Evolutionary conservation across 1,140 invertebrate genomes (phyloP), one percentile per base, ranked within the genome.

Genomic region (Bathynomus jamesi): DNA sequence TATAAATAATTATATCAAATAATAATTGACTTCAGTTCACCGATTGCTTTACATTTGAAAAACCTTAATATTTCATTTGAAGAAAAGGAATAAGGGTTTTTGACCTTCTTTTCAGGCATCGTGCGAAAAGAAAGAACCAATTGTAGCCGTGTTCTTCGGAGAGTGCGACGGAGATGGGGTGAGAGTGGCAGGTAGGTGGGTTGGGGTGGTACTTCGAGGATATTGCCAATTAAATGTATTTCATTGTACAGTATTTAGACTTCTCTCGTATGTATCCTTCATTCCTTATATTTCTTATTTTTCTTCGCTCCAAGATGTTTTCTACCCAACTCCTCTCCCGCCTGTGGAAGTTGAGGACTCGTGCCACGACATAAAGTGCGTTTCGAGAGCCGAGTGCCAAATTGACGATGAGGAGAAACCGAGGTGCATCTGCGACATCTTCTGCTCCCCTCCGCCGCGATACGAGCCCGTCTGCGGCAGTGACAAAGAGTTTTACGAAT

Each of bases 401-500:
- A 25, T 40, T 13, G 69, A 74, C 13, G 67, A n/a, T 10, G 30
- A 28, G n/a, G 73, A 69, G 2, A 24, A 32, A 13, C 25, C 75
- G 2, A 64, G 69, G 27, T 77, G 75, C 31, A 61, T 71, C 4
- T 77, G 75, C 28, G 75, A 77, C 67, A 62, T 77, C 62, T 73
- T 73, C 67, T 77, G 75, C 60, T 69, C 69, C 0, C 72, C 72
- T 3, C 75, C 75, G 0, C 72, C 62, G 28, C 78, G 46, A 61
- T 82, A 85, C 2, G 80, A 87, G 86, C 85, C 81, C 30, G 87
- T 92, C 69, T 92, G 90, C 80, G 90, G 90, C 8, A 90, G 89
- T 80, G 90, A 92, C 82, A 89, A 89, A 27, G 89, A 90, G 80
- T 91, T 90, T 29, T 92, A 92, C 80, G 86, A 87, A 77, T 89